These are phyloP conservation scores for Corythoichthys haematopterus DNA, from an alignment of 2,113 vertebrate species.

Conservation along the genomic window DNA sequence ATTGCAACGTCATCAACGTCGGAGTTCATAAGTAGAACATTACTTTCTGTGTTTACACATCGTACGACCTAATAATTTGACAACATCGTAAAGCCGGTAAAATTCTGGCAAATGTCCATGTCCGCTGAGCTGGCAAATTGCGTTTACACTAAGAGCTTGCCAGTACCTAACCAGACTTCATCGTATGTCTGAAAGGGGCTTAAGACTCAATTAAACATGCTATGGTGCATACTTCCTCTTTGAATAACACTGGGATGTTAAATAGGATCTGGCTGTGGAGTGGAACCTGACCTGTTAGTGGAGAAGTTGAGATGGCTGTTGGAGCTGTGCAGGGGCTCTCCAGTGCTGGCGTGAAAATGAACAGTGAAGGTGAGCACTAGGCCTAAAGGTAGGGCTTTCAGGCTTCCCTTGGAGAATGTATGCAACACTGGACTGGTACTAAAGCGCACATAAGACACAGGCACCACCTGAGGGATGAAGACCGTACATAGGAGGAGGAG, in stretches of 20 bases:
- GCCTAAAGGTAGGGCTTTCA: constrained; percentile 82
- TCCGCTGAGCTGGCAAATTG: too few species aligned
- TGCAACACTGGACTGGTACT: constrained; percentile 79
- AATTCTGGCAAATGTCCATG: too few species aligned
- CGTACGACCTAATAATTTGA: too few species aligned
- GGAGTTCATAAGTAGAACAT: too few species aligned
- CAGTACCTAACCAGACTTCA: too few species aligned
- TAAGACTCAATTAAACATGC: too few species aligned
- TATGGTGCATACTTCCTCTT: background rate
- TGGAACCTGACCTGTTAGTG: constrained; percentile 82
- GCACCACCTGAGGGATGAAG: constrained; percentile 77
- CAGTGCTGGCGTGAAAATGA: constrained; percentile 87
- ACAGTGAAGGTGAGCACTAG: constrained; percentile 79
- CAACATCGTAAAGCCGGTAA: too few species aligned
- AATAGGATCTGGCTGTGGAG: background rate
- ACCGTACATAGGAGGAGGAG: background rate
- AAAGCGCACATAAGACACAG: constrained; percentile 85
- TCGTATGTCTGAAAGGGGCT: background rate
- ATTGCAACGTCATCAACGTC: too few species aligned
- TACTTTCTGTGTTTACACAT: too few species aligned
- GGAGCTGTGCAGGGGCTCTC: constrained; percentile 84
- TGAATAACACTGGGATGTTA: background rate
- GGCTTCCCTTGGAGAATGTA: constrained; percentile 63
- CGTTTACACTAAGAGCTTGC: background rate
- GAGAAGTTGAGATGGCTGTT: constrained; percentile 80